A percentile compares a stretch with the other conserved stretches of the same genome.
Evolutionary conservation across 2,888 invertebrate genomes (phyloP).

Genomic region (Neoitamus cyanurus): DNA sequence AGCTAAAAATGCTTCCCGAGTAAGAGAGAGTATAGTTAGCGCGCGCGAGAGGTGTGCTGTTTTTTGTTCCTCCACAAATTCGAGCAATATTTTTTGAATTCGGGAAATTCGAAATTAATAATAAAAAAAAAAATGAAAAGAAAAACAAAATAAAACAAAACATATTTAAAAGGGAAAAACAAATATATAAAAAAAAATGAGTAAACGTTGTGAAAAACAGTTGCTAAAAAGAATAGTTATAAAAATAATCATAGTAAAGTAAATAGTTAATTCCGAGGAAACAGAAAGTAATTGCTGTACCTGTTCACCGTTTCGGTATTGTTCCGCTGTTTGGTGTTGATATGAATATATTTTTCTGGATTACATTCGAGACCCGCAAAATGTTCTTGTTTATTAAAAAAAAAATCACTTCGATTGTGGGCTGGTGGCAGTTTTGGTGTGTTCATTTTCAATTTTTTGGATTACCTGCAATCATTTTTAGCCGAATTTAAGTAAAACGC

Average conservation of each 20-base stretch:
- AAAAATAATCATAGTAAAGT: neutral
- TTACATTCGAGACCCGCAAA: neutral
- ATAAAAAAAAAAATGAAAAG: constrained; percentile 5
- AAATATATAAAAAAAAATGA: neutral
- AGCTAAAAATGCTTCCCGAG: constrained; percentile 30
- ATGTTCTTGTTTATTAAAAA: neutral
- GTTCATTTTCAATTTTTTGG: neutral
- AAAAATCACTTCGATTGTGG: neutral
- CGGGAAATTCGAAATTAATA: constrained; percentile 10
- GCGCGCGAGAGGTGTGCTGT: constrained; percentile 41
- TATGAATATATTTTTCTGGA: neutral
- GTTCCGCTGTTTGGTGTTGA: neutral
- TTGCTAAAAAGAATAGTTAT: no score
- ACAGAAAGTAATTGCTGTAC: neutral
- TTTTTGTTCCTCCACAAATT: constrained; percentile 34
- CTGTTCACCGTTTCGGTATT: neutral
- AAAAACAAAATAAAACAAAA: neutral
- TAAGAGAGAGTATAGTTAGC: constrained; percentile 33
- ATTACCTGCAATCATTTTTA: no score
- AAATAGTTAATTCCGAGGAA: neutral
- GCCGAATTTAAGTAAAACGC: no score
- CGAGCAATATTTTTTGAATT: constrained; percentile 28
- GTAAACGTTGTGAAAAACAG: neutral
- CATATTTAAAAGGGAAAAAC: neutral
- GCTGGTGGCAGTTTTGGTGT: neutral